Base-by-base conservation (phyloP, 1,140 invertebrate genomes). In the Ceratosolen fusciceps region DNA sequence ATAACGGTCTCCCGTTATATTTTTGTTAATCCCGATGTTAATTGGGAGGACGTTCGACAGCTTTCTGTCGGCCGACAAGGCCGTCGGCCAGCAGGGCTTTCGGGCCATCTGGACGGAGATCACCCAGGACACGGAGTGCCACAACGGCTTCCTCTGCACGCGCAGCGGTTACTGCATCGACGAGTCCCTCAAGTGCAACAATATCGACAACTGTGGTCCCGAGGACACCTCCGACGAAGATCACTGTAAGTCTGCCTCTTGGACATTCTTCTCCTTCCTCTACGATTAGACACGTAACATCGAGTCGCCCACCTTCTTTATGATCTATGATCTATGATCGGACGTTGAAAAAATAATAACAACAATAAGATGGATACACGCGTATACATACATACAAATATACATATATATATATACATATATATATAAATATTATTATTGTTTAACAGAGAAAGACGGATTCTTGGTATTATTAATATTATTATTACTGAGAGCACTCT, bases 61-160 rank as follows among this genome's bases (percentile, higher is more conserved):
- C 88, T 96, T 96, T 87, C 94, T 95, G 82, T 94, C 94, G 75
- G 95, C 95, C 56, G 95, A 96, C 85, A 96, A 96, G 90, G 94
- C 95, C 60, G 95, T 95, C 19, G 95, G 95, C 65, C 88, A 90
- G 77, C 91, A 93, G 85, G 96, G 97, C 71, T 98, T 97, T 90
- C 93, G 94, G 83, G 95, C 95, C 34, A 93, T 96, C 65, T 98
- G 96, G 96, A 97, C 96, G 26, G 96, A 98, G 91, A 94, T 96
- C 80, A 74, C 39, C 39, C 92, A 90, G 62, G 91, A 91, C 14
- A 86, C 85, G 19, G 91, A 91, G 83, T 92, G 92, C 83, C 84
- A 84, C 21, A 89, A 91, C 84, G 88, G 94, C 82, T 95, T 95
- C 87, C 90, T 91, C 24, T 96, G 95, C 89, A 85, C 87, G 65